A percentile compares a stretch with the other conserved stretches of the same genome.
phyloP scores from a whole-genome alignment of 2,888 invertebrate genomes.

The Bruchidius siliquastri region DNA sequence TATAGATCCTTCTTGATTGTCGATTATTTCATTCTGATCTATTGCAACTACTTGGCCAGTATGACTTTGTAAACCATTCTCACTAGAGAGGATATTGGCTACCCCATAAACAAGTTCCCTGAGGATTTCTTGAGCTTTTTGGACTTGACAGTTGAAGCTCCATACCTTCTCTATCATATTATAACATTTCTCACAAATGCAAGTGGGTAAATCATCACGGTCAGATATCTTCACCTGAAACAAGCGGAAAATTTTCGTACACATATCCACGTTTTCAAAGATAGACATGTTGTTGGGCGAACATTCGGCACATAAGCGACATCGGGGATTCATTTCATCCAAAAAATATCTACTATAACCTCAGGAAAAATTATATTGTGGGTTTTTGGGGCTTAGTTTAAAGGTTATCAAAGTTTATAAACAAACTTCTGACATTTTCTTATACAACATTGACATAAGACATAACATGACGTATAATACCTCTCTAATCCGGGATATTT shows the following conservation, averaged over 20 bases:
- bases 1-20: constrained; percentile 2
- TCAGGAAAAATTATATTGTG: not conserved
- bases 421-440: not conserved
- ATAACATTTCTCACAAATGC: constrained; percentile 40
- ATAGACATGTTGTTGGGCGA: constrained; percentile 34
- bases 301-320: constrained; percentile 45
- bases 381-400: not conserved
- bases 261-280: constrained; percentile 36
- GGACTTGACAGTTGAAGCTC: constrained; percentile 42
- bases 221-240: constrained; percentile 41
- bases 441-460: too few relatives aligned
- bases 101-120: constrained; percentile 18
- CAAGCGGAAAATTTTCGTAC: constrained; percentile 38
- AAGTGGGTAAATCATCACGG: constrained; percentile 39
- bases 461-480: too few relatives aligned
- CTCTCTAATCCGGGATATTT: too few relatives aligned
- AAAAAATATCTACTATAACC: not conserved
- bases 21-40: not conserved
- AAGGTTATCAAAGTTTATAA: not conserved
- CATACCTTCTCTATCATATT: constrained; percentile 42
- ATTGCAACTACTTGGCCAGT: constrained; percentile 1
- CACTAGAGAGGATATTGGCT: constrained; percentile 10
- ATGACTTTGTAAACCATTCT: constrained; percentile 10
- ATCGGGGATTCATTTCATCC: constrained; percentile 38
- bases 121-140: constrained; percentile 43